Base-by-base conservation (phyloP, 2,888 invertebrate genomes). In the Leuctra nigra region DNA sequence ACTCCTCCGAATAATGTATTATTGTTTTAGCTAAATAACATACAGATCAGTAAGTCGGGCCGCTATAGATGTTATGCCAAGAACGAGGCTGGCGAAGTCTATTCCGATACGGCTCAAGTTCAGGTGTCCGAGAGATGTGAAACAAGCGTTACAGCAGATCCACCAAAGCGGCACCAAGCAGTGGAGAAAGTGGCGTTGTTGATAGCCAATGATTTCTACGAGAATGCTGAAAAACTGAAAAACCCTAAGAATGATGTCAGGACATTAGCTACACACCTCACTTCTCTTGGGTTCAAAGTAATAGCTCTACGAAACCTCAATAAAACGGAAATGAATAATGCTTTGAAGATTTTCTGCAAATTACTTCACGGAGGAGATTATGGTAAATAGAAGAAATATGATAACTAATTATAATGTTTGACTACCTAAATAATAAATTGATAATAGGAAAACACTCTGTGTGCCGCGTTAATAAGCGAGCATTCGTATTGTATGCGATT, bases 241-340 rank as follows among this genome's bases (percentile, higher is more conserved):
- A 68, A 66, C n/a, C 66, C 70, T 11, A 65, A 59, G 55, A 66
- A 67, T 41, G 72, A 72, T 61, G 70, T 68, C 20, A 66, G 64
- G 2, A 62, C 62, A 50, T 63, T 72, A 20, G 65, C 66, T 18
- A 59, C 62, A 39, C 60, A 67, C 11, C 63, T 72, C 20, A 63
- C 65, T 16, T 59, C 64, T 11, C 66, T 72, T 54, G 68, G 65
- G 53, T 72, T 72, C 56, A 63, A 67, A 58, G 69, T 70, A 9
- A 65, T 70, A 14, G 67, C 69, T 46, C 59, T 71, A 11, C 52
- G 64, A 25, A 69, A 72, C 61, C 64, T 72, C 20, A 67, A 67
- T 1, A 60, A 65, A 9, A 24, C 52, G 9, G 70, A 72, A 62
- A 71, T 70, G 68, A 65, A 60, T 48, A 68, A 66, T 60, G 69